Evolutionary conservation across 2,113 vertebrate species (phyloP).

Genomic region (Peromyscus californicus): DNA sequence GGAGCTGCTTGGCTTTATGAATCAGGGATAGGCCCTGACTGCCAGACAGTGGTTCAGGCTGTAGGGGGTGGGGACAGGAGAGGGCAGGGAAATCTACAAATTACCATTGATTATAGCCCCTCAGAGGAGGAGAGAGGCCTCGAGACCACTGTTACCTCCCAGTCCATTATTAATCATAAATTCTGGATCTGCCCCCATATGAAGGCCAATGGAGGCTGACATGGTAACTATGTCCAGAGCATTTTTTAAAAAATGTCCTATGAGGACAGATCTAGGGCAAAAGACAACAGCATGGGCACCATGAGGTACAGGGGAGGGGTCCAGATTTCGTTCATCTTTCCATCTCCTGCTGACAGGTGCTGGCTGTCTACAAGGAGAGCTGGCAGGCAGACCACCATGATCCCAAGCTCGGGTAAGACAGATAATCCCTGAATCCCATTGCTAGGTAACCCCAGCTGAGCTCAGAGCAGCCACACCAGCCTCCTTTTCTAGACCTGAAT

Average conservation of each 20-base stretch:
- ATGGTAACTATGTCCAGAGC: constrained; percentile 67
- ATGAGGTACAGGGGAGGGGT: neutral
- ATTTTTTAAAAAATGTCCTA: constrained; percentile 52
- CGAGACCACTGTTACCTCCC: neutral
- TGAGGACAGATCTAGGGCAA: neutral
- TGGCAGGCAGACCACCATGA: neutral
- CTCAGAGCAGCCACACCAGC: neutral
- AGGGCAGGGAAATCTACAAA: neutral
- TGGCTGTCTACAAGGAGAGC: neutral
- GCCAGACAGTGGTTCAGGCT: neutral
- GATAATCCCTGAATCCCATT: neutral
- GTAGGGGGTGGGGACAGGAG: neutral
- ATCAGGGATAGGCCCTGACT: neutral
- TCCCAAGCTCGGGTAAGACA: neutral
- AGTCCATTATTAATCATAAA: neutral
- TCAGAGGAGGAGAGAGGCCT: neutral
- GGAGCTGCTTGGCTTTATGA: neutral
- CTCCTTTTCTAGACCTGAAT: neutral
- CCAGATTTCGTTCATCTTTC: neutral
- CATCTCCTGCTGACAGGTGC: neutral
- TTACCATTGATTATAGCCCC: neutral
- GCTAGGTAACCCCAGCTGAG: neutral
- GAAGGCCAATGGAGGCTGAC: constrained; percentile 86
- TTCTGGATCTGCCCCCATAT: constrained; percentile 84
- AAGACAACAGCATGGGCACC: no score